Conservation (phyloP, 2,113 vertebrate species). For the Zapornia atra region DNA sequence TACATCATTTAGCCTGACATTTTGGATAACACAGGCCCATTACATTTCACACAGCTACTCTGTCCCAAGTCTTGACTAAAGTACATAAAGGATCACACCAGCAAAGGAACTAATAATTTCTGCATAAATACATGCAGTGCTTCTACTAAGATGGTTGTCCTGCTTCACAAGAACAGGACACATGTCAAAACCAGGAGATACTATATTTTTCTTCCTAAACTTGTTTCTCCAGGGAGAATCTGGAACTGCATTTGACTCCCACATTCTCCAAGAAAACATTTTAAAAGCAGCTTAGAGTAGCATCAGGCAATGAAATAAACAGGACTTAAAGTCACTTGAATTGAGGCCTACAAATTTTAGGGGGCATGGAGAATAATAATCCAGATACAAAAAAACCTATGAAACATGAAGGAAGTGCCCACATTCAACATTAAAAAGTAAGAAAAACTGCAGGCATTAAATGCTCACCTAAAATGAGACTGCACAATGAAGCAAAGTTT, state of each 20-base stretch:
- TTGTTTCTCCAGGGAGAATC: neutral
- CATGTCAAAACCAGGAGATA: neutral
- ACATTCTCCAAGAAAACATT: neutral
- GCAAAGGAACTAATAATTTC: neutral
- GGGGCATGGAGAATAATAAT: neutral
- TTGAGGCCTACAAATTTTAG: neutral
- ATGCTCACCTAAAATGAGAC: neutral
- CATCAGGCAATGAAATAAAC: neutral
- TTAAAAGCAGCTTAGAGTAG: neutral
- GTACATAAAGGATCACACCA: neutral
- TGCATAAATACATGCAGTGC: neutral
- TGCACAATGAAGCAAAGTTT: neutral
- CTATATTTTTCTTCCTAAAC: neutral
- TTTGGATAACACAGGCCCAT: neutral
- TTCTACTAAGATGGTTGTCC: neutral
- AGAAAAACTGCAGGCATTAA: neutral
- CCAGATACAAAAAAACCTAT: neutral
- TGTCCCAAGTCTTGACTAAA: neutral
- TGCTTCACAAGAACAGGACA: neutral
- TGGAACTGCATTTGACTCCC: neutral
- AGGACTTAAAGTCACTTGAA: neutral
- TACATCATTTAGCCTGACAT: constrained; percentile 12
- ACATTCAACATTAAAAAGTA: neutral
- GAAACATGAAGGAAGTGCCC: neutral
- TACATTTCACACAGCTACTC: neutral